Evolutionary conservation across 2,888 invertebrate species (phyloP), one percentile per base, ranked within the genome.

Genomic region (Trissonchulus sp.): DNA sequence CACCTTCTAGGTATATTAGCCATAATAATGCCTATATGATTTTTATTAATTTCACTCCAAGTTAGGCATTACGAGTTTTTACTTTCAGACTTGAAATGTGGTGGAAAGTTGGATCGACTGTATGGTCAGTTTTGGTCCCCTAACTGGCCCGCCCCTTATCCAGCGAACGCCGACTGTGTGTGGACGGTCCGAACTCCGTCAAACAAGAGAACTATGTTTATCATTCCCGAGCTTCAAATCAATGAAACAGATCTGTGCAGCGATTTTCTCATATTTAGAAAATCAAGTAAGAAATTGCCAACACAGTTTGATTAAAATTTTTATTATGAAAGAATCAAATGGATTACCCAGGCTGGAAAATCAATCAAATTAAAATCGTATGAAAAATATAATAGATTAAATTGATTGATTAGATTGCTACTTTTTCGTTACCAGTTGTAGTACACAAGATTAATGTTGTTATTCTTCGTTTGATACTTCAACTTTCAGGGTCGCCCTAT

Each of bases 61-160:
- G n/a, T n/a, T n/a, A n/a, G n/a, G n/a, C n/a, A n/a, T n/a, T n/a
- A n/a, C n/a, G n/a, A n/a, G n/a, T n/a, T n/a, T n/a, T n/a, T n/a
- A n/a, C n/a, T n/a, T n/a, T n/a, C n/a, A n/a, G n/a, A n/a, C n/a
- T n/a, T n/a, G n/a, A n/a, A n/a, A n/a, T n/a, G n/a, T n/a, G 48
- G 48, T 23, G 48, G 48, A 15, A 8, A 23, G 23, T 48, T 48
- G 23, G 48, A 8, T 15, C 48, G 23, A 8, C 8, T 8, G 8
- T 23, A 48, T 8, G 87, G 87, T 0, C 82, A 83, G 71, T 82
- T 87, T 62, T 83, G 85, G 79, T 85, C 84, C n/a, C 86, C 86
- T 2, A 86, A 86, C 79, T 86, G 84, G 80, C 87, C 87, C 1
- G 86, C 85, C 3, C 79, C 84, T 74, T 86, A 86, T 79, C 87